These are phyloP conservation scores for Hermaeophaga mercurialis DNA, from an alignment of 2,888 invertebrate species.

Conservation along the genomic window DNA sequence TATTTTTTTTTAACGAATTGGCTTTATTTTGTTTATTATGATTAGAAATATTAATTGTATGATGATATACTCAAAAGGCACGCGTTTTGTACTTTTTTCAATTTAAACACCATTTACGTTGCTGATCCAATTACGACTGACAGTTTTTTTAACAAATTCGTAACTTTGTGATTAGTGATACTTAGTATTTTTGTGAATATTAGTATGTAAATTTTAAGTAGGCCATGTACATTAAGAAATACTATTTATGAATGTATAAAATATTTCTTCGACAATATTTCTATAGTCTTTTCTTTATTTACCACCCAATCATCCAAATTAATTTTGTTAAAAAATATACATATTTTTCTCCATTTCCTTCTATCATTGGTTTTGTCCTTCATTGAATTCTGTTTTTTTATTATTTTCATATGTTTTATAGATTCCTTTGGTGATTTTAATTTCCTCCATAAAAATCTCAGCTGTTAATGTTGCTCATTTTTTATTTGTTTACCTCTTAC, in stretches of 20 bases:
- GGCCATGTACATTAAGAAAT: conserved; percentile 38
- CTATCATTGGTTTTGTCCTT: no score
- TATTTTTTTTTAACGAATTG: no score
- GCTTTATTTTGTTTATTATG: no score
- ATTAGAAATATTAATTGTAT: no score
- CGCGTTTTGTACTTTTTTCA: conserved; percentile 17
- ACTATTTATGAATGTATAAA: conserved; percentile 36
- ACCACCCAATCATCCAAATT: neutral
- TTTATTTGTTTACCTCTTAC: no score
- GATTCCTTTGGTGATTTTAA: no score
- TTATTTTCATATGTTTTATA: no score
- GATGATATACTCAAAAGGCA: neutral
- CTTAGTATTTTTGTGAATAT: conserved; percentile 43
- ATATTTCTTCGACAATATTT: conserved; percentile 41
- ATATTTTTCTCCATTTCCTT: no score
- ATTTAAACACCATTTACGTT: conserved; percentile 15
- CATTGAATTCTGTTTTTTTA: no score
- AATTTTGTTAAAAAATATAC: no score
- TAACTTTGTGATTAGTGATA: conserved; percentile 27
- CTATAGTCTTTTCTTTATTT: conserved; percentile 16
- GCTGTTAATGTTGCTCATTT: no score
- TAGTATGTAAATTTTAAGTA: conserved; percentile 42
- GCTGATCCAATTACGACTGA: conserved; percentile 19
- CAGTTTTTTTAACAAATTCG: conserved; percentile 17
- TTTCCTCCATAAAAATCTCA: no score